Conservation (phyloP, 2,888 invertebrate species). For the Drosophila longiperda region DNA sequence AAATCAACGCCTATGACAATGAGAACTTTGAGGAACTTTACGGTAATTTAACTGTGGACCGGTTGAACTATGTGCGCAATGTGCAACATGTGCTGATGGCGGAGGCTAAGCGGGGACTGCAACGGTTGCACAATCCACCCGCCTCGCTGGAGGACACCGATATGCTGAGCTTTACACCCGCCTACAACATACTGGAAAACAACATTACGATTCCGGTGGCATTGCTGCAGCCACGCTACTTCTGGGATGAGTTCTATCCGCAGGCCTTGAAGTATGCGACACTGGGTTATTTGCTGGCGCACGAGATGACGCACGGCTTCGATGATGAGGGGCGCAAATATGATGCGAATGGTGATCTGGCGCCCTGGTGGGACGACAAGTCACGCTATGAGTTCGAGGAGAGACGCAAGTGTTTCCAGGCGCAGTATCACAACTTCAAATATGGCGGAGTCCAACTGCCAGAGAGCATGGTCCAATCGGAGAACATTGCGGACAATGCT, state of each 20-base stretch:
- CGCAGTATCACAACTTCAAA: slow-evolving; percentile 78
- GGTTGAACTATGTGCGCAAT: slow-evolving; percentile 70
- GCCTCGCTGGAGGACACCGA: slow-evolving; percentile 44
- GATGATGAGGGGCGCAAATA: slow-evolving; percentile 78
- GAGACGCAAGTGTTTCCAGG: slow-evolving; percentile 78
- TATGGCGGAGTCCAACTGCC: slow-evolving; percentile 68
- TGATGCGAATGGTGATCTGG: slow-evolving; percentile 68
- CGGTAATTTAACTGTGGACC: slow-evolving; percentile 54
- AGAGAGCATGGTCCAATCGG: slow-evolving; percentile 66
- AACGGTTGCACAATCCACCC: slow-evolving; percentile 41
- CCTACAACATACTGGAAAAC: slow-evolving; percentile 74
- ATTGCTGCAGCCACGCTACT: slow-evolving; percentile 77
- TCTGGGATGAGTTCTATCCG: slow-evolving; percentile 80
- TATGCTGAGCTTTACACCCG: slow-evolving; percentile 66
- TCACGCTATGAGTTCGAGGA: slow-evolving; percentile 76
- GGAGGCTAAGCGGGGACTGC: slow-evolving; percentile 21
- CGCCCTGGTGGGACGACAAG: slow-evolving; percentile 79
- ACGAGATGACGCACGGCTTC: slow-evolving; percentile 83
- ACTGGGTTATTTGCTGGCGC: slow-evolving; percentile 80
- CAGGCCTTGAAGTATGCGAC: slow-evolving; percentile 78
- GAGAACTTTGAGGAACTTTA: slow-evolving; percentile 68
- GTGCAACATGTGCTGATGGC: slow-evolving; percentile 64
- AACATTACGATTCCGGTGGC: slow-evolving; percentile 79
- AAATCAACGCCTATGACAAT: slow-evolving; percentile 75
- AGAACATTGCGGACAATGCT: slow-evolving; percentile 83